phyloP scores from a whole-genome alignment of 2,797 vertebrate species.

The Siniperca scherzeri region DNA sequence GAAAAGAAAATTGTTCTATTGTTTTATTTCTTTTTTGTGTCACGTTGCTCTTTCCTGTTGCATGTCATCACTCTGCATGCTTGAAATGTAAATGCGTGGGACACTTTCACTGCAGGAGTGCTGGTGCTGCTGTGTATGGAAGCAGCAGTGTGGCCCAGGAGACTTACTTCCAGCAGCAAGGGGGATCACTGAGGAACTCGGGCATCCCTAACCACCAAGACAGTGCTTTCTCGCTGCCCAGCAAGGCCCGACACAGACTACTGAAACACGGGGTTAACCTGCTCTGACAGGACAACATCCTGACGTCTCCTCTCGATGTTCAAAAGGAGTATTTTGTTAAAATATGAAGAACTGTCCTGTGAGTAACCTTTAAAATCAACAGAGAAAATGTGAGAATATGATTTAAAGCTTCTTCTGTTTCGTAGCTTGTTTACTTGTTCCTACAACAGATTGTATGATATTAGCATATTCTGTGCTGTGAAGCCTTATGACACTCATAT shows the following conservation, averaged over 20 bases:
- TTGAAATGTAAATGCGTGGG: conserved; percentile 36
- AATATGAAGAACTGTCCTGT: conserved; percentile 3
- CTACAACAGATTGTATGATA: background rate
- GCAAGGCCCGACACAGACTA: conserved; percentile 92
- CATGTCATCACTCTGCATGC: background rate
- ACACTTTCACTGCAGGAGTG: conserved; percentile 84
- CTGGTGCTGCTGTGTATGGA: conserved; percentile 88
- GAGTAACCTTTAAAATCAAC: conserved; percentile 4
- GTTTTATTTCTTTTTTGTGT: background rate
- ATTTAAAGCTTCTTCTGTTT: conserved; percentile 7
- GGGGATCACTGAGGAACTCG: conserved; percentile 85
- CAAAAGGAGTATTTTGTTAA: background rate
- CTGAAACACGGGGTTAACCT: conserved; percentile 96
- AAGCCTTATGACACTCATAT: background rate
- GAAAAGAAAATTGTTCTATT: background rate
- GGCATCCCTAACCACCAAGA: conserved; percentile 94
- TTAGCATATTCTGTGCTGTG: background rate
- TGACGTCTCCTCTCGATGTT: background rate
- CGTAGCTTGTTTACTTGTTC: background rate
- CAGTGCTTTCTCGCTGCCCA: conserved; percentile 89
- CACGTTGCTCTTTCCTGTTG: background rate
- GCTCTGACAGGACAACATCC: conserved; percentile 78
- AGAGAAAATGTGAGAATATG: background rate
- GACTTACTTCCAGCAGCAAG: conserved; percentile 94
- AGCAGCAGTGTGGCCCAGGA: conserved; percentile 90